Evolutionary conservation across 2,888 invertebrate species (phyloP), one percentile per base, ranked within the genome.

Genomic region (Perdita meconis): DNA sequence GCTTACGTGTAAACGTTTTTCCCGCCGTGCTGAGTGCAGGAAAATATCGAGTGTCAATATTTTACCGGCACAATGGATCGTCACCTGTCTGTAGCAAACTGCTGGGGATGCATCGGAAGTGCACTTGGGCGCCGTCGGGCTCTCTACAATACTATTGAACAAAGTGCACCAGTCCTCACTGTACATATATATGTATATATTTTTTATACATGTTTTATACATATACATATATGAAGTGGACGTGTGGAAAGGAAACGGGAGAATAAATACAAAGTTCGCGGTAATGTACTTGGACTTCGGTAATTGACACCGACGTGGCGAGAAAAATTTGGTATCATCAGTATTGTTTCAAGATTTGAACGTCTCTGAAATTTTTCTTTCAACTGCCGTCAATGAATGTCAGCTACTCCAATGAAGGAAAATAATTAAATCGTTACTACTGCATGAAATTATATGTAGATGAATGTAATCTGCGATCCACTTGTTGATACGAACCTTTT

Each of bases 21-120:
- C 67, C 57, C 26, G 8, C 42, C 42, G 40, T 56, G 78, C 56
- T 67, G 78, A 83, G 77, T 72, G 71, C 67, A 75, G 68, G 76
- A 56, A 88, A 89, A 89, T 88, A 90, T 88, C 84, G 87, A 88
- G 86, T 86, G 88, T 90, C 89, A 88, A 90, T 90, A 90, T 90
- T 89, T 90, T 86, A 90, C 83, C 80, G 79, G 79, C 78, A 88
- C 88, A 89, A 89, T 87, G 81, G 86, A 88, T 87, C 78, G 74
- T 79, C 79, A 80, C 71, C 80, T 83, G 83, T 80, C 81, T 68
- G 71, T 69, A 76, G 72, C 80, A 80, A 83, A 82, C 81, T 78
- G 72, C 66, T 50, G 63, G 56, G 81, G 83, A 83, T 84, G 81
- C 86, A 83, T 85, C 84, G 85, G 80, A 86, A 88, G 87, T 88